These are phyloP conservation scores for Galaxias olidus DNA, from an alignment of 2,797 vertebrate species.

Conservation along the genomic window DNA sequence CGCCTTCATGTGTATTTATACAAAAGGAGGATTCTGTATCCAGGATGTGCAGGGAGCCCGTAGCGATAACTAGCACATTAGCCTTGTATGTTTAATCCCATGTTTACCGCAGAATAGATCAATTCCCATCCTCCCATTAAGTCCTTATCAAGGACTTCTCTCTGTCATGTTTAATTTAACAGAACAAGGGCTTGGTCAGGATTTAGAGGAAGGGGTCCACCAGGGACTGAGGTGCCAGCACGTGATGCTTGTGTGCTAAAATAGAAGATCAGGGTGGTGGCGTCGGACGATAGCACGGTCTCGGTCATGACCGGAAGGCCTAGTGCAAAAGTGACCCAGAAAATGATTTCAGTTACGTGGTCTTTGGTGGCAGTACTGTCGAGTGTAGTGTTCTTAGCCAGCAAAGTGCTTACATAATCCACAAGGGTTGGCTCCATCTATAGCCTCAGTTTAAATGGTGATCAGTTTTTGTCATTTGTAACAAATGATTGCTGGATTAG, in stretches of 20 bases:
- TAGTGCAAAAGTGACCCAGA: slow-evolving; percentile 58
- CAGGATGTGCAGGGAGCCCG: not conserved
- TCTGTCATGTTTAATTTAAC: slow-evolving; percentile 22
- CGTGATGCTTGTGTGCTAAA: too few species aligned
- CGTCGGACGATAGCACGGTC: slow-evolving; percentile 4
- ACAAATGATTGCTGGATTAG: too few species aligned
- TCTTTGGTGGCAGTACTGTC: slow-evolving; percentile 7
- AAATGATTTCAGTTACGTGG: slow-evolving; percentile 48
- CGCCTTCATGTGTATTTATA: slow-evolving; percentile 39
- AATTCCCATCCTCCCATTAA: too few species aligned
- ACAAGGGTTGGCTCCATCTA: not conserved
- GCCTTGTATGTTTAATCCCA: slow-evolving; percentile 25
- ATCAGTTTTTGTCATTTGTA: too few species aligned
- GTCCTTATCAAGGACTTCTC: slow-evolving; percentile 19
- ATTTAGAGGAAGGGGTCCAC: too few species aligned
- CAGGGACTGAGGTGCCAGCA: too few species aligned
- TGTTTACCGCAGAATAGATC: slow-evolving; percentile 39
- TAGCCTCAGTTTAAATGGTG: not conserved
- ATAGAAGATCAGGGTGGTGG: slow-evolving; percentile 60
- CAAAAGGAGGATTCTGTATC: slow-evolving; percentile 7
- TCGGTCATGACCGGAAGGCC: slow-evolving; percentile 55
- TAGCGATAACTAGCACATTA: slow-evolving; percentile 27
- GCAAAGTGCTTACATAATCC: not conserved
- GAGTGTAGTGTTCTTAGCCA: not conserved
- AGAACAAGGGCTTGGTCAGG: too few species aligned